Evolutionary conservation across 2,888 invertebrate genomes (phyloP), one percentile per base, ranked within the genome.

Genomic region (Amaurobius ferox): DNA sequence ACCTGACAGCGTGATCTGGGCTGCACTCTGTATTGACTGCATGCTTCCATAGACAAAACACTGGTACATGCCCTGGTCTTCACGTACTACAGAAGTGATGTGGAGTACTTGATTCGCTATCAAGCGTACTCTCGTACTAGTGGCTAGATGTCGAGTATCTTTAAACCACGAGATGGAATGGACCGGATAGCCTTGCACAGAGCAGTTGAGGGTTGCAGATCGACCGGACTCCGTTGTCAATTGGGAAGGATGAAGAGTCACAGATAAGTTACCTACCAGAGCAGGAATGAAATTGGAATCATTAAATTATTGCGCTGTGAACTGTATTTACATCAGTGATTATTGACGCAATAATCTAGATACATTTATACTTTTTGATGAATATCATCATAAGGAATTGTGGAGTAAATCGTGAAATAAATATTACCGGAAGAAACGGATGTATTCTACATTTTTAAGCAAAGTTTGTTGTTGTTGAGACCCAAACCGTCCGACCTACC

Each of bases 61-160:
- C 90, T 98, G 97, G 92, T 96, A 97, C 94, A 97, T 95, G 62
- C 97, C 98, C 83, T 95, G 94, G 91, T 97, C 97, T 83, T 95
- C 95, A 89, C 95, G 94, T 89, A 94, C 94, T 71, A 97, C 95
- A 11, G 91, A 94, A 92, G 90, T 93, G 92, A 91, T 94, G 90
- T 90, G 92, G 90, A 92, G 88, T 62, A 86, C 88, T 79, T 90
- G 90, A 70, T 89, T 79, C n/a, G 89, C 72, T 23, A 86, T 79
- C 29, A 80, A 64, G 11, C 85, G 71, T 3, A 86, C 81, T 64
- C 86, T 66, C 26, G 71, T 79, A 62, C 79, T 83, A 16, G 93
- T 91, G 79, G 93, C 92, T 85, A 95, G 92, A 88, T 93, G 93
- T 89, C 93, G 93, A 44, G 95, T 95, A 91, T 97, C 94, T 91